Percentiles rank a stretch among this genome's conserved stretches.
Evolutionary conservation across 2,888 invertebrate genomes (phyloP).

Genomic region (Drosophila anomalipes): DNA sequence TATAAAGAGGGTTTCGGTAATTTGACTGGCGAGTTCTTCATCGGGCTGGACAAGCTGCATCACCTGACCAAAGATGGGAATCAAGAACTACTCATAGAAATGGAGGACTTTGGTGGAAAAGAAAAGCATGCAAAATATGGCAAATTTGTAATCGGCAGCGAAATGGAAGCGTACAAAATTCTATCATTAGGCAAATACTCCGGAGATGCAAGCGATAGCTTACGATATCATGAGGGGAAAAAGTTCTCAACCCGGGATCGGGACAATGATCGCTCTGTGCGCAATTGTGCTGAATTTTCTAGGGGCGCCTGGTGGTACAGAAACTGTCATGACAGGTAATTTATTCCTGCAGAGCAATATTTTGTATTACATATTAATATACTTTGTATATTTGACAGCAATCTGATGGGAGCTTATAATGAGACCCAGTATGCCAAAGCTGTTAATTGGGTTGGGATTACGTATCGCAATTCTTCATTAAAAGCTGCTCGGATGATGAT

Average conservation of each 20-base stretch:
- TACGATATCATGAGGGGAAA: rapidly evolving
- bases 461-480: not conserved
- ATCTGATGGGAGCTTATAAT: not conserved
- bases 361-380: not conserved
- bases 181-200: not conserved
- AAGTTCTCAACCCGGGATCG: not conserved
- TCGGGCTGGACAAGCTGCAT: slow-evolving; percentile 49
- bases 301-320: not conserved
- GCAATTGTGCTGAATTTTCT: rapidly evolving
- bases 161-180: not conserved
- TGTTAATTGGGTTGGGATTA: not conserved
- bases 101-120: not conserved
- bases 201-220: not conserved
- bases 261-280: not conserved
- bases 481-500: not conserved
- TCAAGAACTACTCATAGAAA: not conserved
- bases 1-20: slow-evolving; percentile 48
- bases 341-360: not conserved
- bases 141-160: not conserved
- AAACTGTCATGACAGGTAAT: rapidly evolving
- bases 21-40: slow-evolving; percentile 41
- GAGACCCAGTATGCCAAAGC: rapidly evolving
- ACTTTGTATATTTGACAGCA: not conserved
- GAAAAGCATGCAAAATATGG: not conserved
- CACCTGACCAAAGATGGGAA: slow-evolving; percentile 25